phyloP scores from a whole-genome alignment of 2,113 vertebrate species.

The Dipodomys spectabilis region DNA sequence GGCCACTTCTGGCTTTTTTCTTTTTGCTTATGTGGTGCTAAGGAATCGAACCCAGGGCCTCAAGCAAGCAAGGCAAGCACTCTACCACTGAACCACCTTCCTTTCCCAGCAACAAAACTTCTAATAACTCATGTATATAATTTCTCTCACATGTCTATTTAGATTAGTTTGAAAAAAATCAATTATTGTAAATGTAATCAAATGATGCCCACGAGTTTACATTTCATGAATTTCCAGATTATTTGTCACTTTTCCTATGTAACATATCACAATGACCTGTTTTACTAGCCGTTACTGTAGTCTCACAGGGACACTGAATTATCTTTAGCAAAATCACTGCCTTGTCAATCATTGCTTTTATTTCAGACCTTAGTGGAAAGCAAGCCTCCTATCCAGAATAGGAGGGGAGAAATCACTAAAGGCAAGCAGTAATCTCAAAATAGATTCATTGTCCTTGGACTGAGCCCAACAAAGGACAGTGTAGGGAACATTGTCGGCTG shows the following conservation, averaged over 20 bases:
- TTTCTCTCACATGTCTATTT: neutral
- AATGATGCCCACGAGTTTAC: neutral
- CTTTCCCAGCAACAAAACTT: neutral
- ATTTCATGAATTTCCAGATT: neutral
- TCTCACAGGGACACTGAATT: neutral
- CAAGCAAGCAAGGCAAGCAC: no score
- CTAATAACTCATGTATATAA: neutral
- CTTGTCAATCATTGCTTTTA: neutral
- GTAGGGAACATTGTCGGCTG: neutral
- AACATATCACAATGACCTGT: neutral
- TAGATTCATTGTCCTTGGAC: neutral
- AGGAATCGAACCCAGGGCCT: no score
- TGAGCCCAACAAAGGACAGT: neutral
- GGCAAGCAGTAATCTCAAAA: neutral
- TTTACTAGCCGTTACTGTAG: neutral
- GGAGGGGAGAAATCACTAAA: neutral
- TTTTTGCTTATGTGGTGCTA: no score
- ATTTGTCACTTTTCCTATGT: neutral
- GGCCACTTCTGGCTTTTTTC: no score
- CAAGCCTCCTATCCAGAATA: neutral
- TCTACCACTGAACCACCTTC: no score
- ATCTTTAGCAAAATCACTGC: neutral
- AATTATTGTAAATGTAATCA: neutral
- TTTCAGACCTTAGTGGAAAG: neutral
- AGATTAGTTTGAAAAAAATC: conserved; percentile 27